Evolutionary conservation across 2,888 invertebrate genomes (phyloP).

Genomic region (Synanthedon tipuliformis): DNA sequence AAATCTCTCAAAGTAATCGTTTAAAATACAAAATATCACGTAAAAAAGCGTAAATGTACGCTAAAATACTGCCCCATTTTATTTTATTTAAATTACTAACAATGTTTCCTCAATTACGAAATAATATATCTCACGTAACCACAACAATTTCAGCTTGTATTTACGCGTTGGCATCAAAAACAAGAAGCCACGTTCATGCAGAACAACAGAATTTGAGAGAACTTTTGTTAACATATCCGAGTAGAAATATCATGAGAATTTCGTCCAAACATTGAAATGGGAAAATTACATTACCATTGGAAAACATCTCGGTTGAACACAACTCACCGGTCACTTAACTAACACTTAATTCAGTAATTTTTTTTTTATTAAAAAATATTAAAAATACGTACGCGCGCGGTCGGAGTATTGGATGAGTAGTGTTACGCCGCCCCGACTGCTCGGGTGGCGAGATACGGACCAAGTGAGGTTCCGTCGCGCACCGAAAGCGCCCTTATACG

Average conservation of each 20-base stretch:
- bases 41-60: too few species aligned
- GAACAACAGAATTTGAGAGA: neutral
- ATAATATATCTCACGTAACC: too few species aligned
- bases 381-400: constrained; percentile 59
- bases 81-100: too few species aligned
- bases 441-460: constrained; percentile 46
- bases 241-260: neutral
- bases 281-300: neutral
- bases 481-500: constrained; percentile 49
- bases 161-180: too few species aligned
- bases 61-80: too few species aligned
- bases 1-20: too few species aligned
- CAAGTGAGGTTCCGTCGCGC: constrained; percentile 36
- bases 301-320: neutral
- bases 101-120: too few species aligned
- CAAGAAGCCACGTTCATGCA: neutral
- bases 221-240: neutral
- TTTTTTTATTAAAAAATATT: constrained; percentile 8
- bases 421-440: constrained; percentile 41
- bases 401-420: constrained; percentile 24
- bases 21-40: too few species aligned
- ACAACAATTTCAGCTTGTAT: too few species aligned
- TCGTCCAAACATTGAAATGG: neutral
- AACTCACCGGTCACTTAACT: neutral
- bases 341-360: neutral